Conservation (phyloP, 1,140 invertebrate genomes). For the Drosophila obscura region DNA sequence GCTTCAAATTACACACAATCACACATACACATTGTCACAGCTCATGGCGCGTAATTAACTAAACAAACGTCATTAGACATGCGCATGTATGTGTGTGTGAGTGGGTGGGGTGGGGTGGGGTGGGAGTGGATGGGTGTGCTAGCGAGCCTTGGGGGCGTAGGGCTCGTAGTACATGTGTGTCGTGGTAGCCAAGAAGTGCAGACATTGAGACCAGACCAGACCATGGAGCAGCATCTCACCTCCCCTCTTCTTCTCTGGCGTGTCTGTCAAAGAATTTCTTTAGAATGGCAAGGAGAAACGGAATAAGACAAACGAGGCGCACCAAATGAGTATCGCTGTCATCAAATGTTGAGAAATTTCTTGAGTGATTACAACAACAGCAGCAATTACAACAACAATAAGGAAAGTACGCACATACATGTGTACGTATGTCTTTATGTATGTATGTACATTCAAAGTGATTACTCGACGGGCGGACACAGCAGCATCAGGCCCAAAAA, state of each 20-base stretch:
- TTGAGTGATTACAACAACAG: conserved; percentile 79
- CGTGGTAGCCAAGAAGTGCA: conserved; percentile 23
- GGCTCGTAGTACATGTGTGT: conserved; percentile 3
- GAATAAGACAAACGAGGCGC: conserved; percentile 49
- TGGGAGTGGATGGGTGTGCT: background rate
- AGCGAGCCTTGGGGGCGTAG: conserved; percentile 35
- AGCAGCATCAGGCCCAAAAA: conserved; percentile 55
- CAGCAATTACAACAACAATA: conserved; percentile 32
- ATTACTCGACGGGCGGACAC: conserved; percentile 58
- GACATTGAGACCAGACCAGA: too few relatives aligned
- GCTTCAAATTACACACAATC: conserved; percentile 19
- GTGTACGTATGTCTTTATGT: too few relatives aligned
- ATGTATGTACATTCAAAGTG: conserved; percentile 52
- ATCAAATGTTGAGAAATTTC: conserved; percentile 81
- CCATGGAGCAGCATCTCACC: too few relatives aligned
- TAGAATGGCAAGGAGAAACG: conserved; percentile 18
- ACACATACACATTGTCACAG: conserved; percentile 68
- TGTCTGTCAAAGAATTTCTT: conserved; percentile 28
- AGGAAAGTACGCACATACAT: conserved; percentile 8
- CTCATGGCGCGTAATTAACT: conserved; percentile 83
- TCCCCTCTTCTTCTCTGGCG: background rate
- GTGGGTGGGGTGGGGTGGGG: background rate
- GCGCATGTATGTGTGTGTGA: conserved; percentile 49
- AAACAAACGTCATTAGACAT: conserved; percentile 82
- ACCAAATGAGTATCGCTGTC: conserved; percentile 79